These are phyloP conservation scores for Hydrozoanthus tunicans DNA, from an alignment of 64 coral and sea anemone genomes.

Conservation along the genomic window DNA sequence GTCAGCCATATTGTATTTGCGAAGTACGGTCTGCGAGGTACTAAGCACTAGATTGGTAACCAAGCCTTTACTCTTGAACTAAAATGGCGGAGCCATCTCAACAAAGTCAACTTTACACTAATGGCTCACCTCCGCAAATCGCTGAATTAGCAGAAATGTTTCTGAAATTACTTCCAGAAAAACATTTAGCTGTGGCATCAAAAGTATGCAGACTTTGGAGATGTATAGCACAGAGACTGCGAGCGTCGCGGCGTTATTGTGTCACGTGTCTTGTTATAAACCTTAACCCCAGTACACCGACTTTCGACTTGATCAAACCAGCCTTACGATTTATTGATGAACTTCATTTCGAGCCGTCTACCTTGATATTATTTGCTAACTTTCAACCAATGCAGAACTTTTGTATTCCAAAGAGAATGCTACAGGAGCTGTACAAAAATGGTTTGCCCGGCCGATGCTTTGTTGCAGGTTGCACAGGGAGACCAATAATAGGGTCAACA, in stretches of 20 bases:
- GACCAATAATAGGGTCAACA: conserved; percentile 15
- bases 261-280: conserved; percentile 36
- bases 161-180: conserved; percentile 32
- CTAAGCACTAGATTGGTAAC: not conserved
- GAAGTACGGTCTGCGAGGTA: not conserved
- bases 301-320: not conserved
- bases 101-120: not conserved
- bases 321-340: conserved; percentile 10
- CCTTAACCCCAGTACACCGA: not conserved
- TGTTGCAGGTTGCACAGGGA: conserved; percentile 21
- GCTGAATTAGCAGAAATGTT: conserved; percentile 32
- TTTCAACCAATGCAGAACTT: conserved; percentile 32
- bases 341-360: conserved; percentile 6
- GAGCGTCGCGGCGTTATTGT: conserved; percentile 5
- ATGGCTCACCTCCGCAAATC: conserved; percentile 1
- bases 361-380: conserved; percentile 37
- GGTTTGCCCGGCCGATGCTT: conserved; percentile 3
- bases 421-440: conserved; percentile 21
- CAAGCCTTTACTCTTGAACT: not conserved
- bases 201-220: conserved; percentile 45
- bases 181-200: conserved; percentile 21
- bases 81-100: conserved; percentile 10
- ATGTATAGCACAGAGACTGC: not conserved
- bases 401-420: conserved; percentile 16
- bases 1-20: conserved; percentile 15